Base-by-base conservation (phyloP, 2,888 invertebrate species). In the Corbicula japonica region DNA sequence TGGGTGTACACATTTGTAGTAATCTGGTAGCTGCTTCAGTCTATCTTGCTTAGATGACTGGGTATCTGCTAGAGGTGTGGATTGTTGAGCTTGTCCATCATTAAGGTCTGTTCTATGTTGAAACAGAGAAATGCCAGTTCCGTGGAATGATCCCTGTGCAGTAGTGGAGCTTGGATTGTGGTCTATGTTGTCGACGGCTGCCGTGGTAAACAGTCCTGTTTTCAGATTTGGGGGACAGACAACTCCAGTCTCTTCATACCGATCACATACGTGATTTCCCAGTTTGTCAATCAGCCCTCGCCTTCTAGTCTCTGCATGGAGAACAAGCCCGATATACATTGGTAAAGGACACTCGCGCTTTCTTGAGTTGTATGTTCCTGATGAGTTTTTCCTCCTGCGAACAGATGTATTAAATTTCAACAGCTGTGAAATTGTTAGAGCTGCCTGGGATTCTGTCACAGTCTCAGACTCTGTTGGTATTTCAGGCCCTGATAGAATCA, bases 161-260 rank as follows among this genome's bases (percentile, higher is more conserved):
- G 72, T 81, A 8, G 79, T 73, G 18, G 86, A 80, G 41, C 52
- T 82, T 18, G 72, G 72, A 38, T 85, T 80, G 52, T 84, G 79
- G 46, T 85, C 61, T 54, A 85, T 85, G 35, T 82, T 85, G 50
- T 84, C 83, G 10, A 79, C 61, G 15, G 76, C 79, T n/a, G 63
- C 63, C 23, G 75, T 74, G 18, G 76, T 82, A 61, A 84, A 81
- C n/a, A 76, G 18, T 32, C 71, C 63, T 28, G 30, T 44, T 52
- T 61, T 35, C 15, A 78, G 75, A 28, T 63, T 62, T n/a, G 71
- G 30, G 6, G 78, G 83, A 46, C 83, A 86, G 5, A 86, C 75
- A 44, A 48, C 35, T 10, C 71, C 50, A 28, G 71, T 68, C 18
- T 58, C 23, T 1, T 73, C 35, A 60, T 63, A 83, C 32, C 44